phyloP scores from a whole-genome alignment of 2,113 vertebrate genomes.

The Pluvianellus socialis region DNA sequence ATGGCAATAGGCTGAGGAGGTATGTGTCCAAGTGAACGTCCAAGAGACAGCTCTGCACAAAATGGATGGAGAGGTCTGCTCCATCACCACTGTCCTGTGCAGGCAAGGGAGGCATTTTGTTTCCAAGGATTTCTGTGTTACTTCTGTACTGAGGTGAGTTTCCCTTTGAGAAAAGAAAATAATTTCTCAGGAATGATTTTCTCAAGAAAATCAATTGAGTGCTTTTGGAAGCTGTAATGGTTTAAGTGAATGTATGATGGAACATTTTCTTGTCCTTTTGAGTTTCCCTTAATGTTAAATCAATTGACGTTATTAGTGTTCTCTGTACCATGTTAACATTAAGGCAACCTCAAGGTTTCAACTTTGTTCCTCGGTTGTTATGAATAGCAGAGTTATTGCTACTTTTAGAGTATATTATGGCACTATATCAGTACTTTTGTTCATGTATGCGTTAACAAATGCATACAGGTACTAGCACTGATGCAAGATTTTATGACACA shows the following conservation, averaged over 20 bases:
- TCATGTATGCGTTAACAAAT: not conserved
- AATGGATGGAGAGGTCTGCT: not conserved
- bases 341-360: not conserved
- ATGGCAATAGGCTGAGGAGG: not conserved
- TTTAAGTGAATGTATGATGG: not conserved
- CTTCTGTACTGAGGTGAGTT: not conserved
- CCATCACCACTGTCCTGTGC: not conserved
- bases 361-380: not conserved
- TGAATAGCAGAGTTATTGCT: not conserved
- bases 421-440: not conserved
- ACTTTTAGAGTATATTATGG: not conserved
- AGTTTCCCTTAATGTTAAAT: slow-evolving; percentile 20
- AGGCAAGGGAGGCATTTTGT: not conserved
- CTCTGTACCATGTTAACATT: not conserved
- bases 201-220: slow-evolving; percentile 25
- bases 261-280: slow-evolving; percentile 13
- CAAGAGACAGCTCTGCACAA: not conserved
- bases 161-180: not conserved
- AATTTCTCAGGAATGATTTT: not conserved
- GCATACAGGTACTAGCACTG: not conserved
- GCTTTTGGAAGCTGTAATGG: slow-evolving; percentile 3
- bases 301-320: slow-evolving; percentile 13
- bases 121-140: not conserved
- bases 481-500: not conserved
- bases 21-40: not conserved